These are phyloP conservation scores for Clivina fossor DNA, from an alignment of 2,888 invertebrate species.

Conservation along the genomic window DNA sequence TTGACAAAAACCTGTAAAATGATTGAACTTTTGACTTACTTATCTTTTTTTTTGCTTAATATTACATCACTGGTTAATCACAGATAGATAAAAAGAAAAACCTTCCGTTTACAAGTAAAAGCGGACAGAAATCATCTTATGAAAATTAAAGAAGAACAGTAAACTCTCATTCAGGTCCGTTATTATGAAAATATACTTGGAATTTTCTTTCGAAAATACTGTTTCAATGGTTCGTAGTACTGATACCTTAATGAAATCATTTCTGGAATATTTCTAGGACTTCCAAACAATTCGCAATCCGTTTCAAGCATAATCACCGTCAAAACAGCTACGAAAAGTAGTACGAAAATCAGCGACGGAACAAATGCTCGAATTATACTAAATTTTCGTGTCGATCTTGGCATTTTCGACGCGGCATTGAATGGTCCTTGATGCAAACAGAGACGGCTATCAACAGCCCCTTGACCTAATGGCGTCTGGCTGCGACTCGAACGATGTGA, in stretches of 20 bases:
- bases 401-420: conserved; percentile 44
- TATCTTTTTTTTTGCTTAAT: no score
- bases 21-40: no score
- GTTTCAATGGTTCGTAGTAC: conserved; percentile 82
- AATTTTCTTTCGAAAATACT: conserved; percentile 68
- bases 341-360: conserved; percentile 75
- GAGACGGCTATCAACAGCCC: conserved; percentile 50
- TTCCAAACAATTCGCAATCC: conserved; percentile 70
- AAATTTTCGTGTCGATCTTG: conserved; percentile 57
- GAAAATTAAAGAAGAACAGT: no score
- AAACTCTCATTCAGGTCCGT: no score
- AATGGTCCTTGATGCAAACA: conserved; percentile 46
- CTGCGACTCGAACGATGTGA: conserved; percentile 56
- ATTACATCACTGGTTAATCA: no score
- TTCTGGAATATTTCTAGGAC: conserved; percentile 74
- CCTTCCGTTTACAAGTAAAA: no score
- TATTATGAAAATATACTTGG: conserved; percentile 64
- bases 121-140: no score
- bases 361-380: conserved; percentile 72
- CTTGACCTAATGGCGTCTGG: conserved; percentile 54
- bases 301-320: conserved; percentile 77
- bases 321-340: conserved; percentile 66
- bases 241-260: conserved; percentile 73
- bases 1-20: no score
- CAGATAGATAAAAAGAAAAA: no score